phyloP scores from a whole-genome alignment of 2,113 vertebrate species.

The Amblyornis subalaris region DNA sequence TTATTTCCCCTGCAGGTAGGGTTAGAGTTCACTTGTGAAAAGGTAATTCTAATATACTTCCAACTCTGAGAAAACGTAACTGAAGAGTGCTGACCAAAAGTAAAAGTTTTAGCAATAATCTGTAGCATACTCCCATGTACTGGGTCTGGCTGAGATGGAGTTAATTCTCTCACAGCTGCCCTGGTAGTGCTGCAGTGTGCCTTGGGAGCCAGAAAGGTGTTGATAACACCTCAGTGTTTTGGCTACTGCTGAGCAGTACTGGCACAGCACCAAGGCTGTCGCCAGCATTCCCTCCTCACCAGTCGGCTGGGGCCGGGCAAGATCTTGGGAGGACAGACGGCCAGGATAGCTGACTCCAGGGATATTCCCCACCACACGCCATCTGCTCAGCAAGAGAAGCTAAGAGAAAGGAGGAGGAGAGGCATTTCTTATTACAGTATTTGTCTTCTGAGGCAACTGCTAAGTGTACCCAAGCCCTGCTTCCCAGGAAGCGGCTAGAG shows the following conservation, averaged over 20 bases:
- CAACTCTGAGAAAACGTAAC: not conserved
- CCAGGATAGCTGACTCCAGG: not conserved
- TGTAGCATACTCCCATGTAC: not conserved
- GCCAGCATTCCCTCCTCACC: not conserved
- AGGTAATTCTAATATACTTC: not conserved
- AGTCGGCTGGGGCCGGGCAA: not conserved
- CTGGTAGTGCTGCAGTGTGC: not conserved
- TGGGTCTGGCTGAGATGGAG: not conserved
- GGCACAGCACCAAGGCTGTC: not conserved
- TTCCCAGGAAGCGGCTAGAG: not conserved
- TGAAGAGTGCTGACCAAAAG: not conserved
- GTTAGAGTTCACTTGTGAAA: not conserved
- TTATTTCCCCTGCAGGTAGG: not conserved
- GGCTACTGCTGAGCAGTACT: not conserved
- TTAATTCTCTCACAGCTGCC: not conserved
- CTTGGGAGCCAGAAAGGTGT: not conserved
- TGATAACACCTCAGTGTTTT: not conserved
- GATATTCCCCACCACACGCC: not conserved
- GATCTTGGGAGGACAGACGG: not conserved
- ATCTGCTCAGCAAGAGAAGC: not conserved
- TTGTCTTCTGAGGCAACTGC: not conserved
- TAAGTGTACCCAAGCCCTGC: not conserved
- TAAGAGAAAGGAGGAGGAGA: not conserved
- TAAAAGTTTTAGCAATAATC: not conserved
- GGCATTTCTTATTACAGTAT: not conserved